Conservation (phyloP, 1,140 invertebrate species). For the Drosophila ficusphila region DNA sequence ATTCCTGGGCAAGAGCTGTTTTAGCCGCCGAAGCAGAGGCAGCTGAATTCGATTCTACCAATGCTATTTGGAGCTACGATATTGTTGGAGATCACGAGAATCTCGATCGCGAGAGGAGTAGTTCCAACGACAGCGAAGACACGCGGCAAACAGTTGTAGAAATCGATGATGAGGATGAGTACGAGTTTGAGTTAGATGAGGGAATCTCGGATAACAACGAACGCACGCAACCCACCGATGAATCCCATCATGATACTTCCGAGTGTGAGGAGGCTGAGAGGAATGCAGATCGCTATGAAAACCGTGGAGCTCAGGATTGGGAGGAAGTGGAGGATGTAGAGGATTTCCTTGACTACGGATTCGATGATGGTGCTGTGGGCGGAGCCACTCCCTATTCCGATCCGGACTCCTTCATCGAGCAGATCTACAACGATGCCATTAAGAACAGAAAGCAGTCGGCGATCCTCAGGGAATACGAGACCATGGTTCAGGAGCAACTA, state of each 20-base stretch:
- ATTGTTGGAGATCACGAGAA: conserved; percentile 35
- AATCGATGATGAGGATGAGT: conserved; percentile 74
- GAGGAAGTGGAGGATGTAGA: conserved; percentile 64
- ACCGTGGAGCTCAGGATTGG: conserved; percentile 73
- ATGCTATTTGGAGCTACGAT: conserved; percentile 62
- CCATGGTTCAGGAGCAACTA: conserved; percentile 73
- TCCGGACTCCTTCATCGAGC: conserved; percentile 78
- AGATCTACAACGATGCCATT: conserved; percentile 80
- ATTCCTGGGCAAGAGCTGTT: conserved; percentile 45
- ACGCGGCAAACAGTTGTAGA: conserved; percentile 79
- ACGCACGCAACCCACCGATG: conserved; percentile 75
- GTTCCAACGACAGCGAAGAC: conserved; percentile 73
- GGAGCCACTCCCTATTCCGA: conserved; percentile 61
- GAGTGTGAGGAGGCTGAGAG: conserved; percentile 81
- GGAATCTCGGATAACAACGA: conserved; percentile 81
- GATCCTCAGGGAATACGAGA: conserved; percentile 73
- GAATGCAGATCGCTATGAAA: conserved; percentile 76
- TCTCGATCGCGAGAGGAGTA: conserved; percentile 45
- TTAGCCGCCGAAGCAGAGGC: conserved; percentile 61
- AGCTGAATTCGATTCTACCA: conserved; percentile 67
- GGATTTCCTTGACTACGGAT: conserved; percentile 50
- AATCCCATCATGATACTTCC: conserved; percentile 78
- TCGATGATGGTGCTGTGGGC: conserved; percentile 74
- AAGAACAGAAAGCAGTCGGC: conserved; percentile 79
- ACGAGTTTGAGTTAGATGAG: conserved; percentile 73